Evolutionary conservation across 2,113 vertebrate genomes (phyloP).

Genomic region (Thalassoma bifasciatum): DNA sequence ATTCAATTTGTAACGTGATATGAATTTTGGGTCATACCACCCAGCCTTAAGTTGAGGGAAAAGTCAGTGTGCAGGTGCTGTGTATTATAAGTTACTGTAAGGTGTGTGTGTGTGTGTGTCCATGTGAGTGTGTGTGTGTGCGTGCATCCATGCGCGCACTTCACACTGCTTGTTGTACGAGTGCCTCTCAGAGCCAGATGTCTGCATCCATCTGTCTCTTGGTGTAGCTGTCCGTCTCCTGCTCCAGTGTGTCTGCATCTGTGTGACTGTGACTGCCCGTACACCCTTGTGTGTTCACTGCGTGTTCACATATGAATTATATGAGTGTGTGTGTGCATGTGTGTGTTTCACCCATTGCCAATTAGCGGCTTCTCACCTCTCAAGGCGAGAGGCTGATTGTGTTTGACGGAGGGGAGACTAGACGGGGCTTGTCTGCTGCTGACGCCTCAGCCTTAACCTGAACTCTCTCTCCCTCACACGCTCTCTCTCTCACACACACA

Average conservation of each 20-base stretch:
- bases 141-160: no score
- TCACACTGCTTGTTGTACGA: conserved; percentile 35
- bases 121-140: no score
- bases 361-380: conserved; percentile 79
- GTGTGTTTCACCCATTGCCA: conserved; percentile 68
- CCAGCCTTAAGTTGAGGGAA: conserved; percentile 52
- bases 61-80: conserved; percentile 45
- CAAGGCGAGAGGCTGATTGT: conserved; percentile 62
- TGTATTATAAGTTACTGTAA: conserved; percentile 54
- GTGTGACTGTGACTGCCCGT: conserved; percentile 33
- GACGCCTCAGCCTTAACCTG: conserved; percentile 70
- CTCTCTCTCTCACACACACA: conserved; percentile 6
- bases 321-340: neutral
- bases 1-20: no score
- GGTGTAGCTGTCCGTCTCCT: conserved; percentile 46
- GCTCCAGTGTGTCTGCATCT: conserved; percentile 29
- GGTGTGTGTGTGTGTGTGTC: conserved; percentile 43
- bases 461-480: conserved; percentile 53
- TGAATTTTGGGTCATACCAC: no score
- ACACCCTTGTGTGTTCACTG: conserved; percentile 2
- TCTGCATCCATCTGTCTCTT: conserved; percentile 51
- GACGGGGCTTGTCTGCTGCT: conserved; percentile 67
- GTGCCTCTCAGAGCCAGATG: conserved; percentile 47
- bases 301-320: neutral
- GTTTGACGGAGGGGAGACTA: conserved; percentile 65